These are phyloP conservation scores for Aptenodytes forsteri DNA, from an alignment of 2,113 vertebrate species.

Conservation along the genomic window DNA sequence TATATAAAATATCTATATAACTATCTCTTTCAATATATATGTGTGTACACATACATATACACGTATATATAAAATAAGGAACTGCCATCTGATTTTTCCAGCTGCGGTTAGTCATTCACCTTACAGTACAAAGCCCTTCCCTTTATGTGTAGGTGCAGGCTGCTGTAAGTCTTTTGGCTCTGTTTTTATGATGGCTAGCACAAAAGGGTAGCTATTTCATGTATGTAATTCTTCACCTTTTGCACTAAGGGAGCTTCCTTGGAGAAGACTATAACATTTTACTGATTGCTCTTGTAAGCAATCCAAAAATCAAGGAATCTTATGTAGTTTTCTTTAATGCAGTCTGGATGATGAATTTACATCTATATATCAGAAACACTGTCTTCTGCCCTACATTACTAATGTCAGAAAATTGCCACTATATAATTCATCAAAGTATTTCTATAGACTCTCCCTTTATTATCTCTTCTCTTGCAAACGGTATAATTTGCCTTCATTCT, in stretches of 20 bases:
- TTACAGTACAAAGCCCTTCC: not conserved
- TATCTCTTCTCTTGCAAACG: constrained; percentile 75
- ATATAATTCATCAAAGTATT: constrained; percentile 82
- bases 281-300: constrained; percentile 61
- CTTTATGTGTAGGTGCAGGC: not conserved
- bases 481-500: constrained; percentile 74
- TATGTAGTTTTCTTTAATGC: constrained; percentile 76
- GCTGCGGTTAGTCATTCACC: not conserved
- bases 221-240: constrained; percentile 56
- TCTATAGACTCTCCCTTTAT: constrained; percentile 76
- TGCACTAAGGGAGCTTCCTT: constrained; percentile 34
- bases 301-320: constrained; percentile 68
- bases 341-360: constrained; percentile 78
- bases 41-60: not conserved
- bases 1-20: not conserved
- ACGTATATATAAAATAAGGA: not conserved
- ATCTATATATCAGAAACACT: constrained; percentile 80
- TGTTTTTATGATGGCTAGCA: constrained; percentile 39
- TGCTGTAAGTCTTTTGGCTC: not conserved
- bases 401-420: constrained; percentile 81
- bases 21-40: rapidly evolving
- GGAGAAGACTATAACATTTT: constrained; percentile 22
- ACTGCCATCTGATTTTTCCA: not conserved
- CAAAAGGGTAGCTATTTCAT: constrained; percentile 40
- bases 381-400: constrained; percentile 78